Base-by-base conservation (phyloP, 2,113 vertebrate species). In the Oceanites oceanicus region DNA sequence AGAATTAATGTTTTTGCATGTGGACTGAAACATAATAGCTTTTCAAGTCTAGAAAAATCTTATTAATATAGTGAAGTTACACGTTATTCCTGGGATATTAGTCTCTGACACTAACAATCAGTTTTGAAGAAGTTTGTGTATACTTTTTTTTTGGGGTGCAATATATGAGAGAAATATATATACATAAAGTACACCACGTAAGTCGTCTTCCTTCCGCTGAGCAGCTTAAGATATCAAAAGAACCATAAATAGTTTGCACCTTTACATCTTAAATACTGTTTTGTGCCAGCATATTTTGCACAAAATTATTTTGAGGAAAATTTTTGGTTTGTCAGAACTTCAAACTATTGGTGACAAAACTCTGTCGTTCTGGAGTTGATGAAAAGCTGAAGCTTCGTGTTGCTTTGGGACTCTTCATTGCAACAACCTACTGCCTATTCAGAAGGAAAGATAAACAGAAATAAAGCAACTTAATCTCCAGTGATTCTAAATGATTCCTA, bases 391-490 rank as follows among this genome's bases (percentile, higher is more conserved):
- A 66, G 38, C 84, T 94, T n/a, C 15, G 16, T 63, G 77, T 47
- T 91, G 62, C 84, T 73, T 53, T 63, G 94, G 78, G 92, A 95
- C 42, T 92, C 66, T 85, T 94, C 76, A 73, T 73, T 88, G 45
- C 65, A 76, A 53, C 14, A 4, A 38, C 47, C 29, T 59, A 21
- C 88, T 88, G 93, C 63, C 44, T 96, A 13, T 87, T 96, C 87
- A 75, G 84, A 91, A 53, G 86, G 86, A 68, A 86, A 93, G 82
- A 59, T 93, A 90, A 93, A 95, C 85, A 96, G 73, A 94, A 96
- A 96, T 93, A 95, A 96, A 94, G 72, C 88, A 94, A 40, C 42
- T 47, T 74, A 77, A 90, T 94, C 95, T 96, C 92, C 40, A 71
- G 86, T 72, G 92, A 53, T 58, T 94, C 89, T 75, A 56, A 95